Conservation (phyloP, 2,797 vertebrate species). For the Helicolenus hilgendorfi region DNA sequence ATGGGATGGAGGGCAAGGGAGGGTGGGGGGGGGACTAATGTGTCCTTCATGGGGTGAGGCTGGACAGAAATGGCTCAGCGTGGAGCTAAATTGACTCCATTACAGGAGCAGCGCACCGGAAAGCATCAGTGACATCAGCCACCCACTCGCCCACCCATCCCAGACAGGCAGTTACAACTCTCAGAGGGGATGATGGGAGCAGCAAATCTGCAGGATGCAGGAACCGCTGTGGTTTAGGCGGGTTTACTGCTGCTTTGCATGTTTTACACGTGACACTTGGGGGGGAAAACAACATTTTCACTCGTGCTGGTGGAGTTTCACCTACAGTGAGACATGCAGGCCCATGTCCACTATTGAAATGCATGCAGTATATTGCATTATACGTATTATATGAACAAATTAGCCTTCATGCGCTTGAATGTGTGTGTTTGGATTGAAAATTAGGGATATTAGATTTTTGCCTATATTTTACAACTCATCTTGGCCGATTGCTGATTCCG, state of each 20-base stretch:
- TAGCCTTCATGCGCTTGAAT: not conserved
- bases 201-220: slow-evolving; percentile 58
- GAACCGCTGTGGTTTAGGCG: slow-evolving; percentile 46
- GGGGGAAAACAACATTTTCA: not conserved
- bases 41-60: slow-evolving; percentile 83
- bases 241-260: slow-evolving; percentile 67
- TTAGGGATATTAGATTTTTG: not conserved
- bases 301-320: not conserved
- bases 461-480: too few species aligned
- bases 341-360: not conserved
- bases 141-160: slow-evolving; percentile 72
- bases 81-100: slow-evolving; percentile 89
- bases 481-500: too few species aligned
- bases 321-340: not conserved
- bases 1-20: slow-evolving; percentile 11
- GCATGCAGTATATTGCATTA: not conserved
- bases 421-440: not conserved
- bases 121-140: slow-evolving; percentile 86
- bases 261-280: slow-evolving; percentile 40
- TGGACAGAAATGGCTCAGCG: slow-evolving; percentile 81
- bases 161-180: slow-evolving; percentile 67
- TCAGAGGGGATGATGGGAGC: slow-evolving; percentile 64
- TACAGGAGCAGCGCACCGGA: slow-evolving; percentile 82
- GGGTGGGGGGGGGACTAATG: slow-evolving; percentile 65
- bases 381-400: not conserved